Percentiles rank a stretch among this genome's conserved stretches.
Evolutionary conservation across 1,140 invertebrate genomes (phyloP).

Genomic region (Mylabris phalerata): DNA sequence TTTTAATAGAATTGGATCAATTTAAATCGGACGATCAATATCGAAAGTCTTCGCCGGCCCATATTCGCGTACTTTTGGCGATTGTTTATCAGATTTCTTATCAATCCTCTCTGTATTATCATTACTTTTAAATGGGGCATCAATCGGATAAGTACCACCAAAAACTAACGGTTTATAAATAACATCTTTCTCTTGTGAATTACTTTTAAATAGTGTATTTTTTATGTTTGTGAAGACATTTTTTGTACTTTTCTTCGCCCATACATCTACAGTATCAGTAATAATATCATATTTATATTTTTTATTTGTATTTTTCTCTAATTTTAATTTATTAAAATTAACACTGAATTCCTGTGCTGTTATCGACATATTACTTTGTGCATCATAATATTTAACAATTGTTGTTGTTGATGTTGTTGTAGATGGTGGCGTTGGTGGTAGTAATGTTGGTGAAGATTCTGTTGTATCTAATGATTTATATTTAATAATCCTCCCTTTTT

Average conservation of each 20-base stretch:
- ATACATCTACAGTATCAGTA: conserved; percentile 54
- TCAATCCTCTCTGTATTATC: conserved; percentile 4
- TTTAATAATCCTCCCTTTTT: conserved; percentile 34
- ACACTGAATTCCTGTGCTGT: conserved; percentile 35
- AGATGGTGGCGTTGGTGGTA: too few species aligned
- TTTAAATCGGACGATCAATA: conserved; percentile 52
- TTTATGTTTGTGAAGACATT: conserved; percentile 38
- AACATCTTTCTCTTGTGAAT: conserved; percentile 24
- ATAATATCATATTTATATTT: conserved; percentile 48
- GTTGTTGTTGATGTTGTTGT: conserved; percentile 17
- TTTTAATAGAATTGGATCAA: background rate
- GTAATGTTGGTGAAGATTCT: background rate
- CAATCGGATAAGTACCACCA: conserved; percentile 75
- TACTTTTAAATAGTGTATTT: conserved; percentile 36
- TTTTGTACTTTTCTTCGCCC: conserved; percentile 42
- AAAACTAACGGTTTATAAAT: conserved; percentile 62
- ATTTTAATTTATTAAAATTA: conserved; percentile 20
- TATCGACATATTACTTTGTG: conserved; percentile 34
- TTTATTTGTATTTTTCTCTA: conserved; percentile 26
- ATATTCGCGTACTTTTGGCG: conserved; percentile 38
- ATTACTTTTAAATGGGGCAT: conserved; percentile 48
- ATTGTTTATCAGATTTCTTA: conserved; percentile 11
- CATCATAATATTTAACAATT: conserved; percentile 30
- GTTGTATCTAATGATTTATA: conserved; percentile 38
- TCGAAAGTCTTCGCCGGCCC: conserved; percentile 52